phyloP scores from a whole-genome alignment of 2,888 invertebrate species.

The Eristalis arbustorum region DNA sequence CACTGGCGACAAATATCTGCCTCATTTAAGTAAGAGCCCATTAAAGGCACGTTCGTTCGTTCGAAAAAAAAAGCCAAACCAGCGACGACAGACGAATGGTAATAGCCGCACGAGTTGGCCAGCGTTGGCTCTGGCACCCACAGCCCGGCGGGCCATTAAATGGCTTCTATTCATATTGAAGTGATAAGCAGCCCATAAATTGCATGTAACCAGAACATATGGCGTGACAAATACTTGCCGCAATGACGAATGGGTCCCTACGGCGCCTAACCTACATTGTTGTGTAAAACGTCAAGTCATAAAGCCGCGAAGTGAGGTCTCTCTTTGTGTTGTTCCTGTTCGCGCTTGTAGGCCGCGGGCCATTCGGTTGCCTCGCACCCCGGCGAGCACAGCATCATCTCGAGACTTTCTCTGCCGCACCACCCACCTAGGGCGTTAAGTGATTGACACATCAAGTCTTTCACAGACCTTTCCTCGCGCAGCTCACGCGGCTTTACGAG shows the following conservation, averaged over 20 bases:
- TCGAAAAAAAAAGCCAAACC: neutral
- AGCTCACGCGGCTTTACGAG: slow-evolving; percentile 21
- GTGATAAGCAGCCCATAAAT: slow-evolving; percentile 22
- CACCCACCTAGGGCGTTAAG: slow-evolving; percentile 35
- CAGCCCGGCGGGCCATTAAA: neutral
- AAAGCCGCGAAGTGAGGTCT: slow-evolving; percentile 39
- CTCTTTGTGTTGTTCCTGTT: neutral
- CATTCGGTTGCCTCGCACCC: neutral
- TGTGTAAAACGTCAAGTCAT: slow-evolving; percentile 30
- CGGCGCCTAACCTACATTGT: slow-evolving; percentile 58
- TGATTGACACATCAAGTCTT: slow-evolving; percentile 37
- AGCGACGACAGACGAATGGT: neutral
- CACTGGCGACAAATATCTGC: neutral
- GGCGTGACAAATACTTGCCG: slow-evolving; percentile 48
- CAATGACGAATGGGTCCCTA: slow-evolving; percentile 39
- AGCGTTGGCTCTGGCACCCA: neutral
- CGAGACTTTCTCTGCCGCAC: slow-evolving; percentile 17
- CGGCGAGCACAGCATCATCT: slow-evolving; percentile 7
- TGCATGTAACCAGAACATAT: slow-evolving; percentile 55
- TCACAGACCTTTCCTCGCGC: neutral
- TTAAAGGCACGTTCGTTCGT: neutral
- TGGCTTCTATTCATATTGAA: slow-evolving; percentile 17
- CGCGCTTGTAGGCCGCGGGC: neutral
- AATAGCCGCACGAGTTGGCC: neutral
- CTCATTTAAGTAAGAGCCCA: neutral